Conservation (phyloP, 2,797 vertebrate genomes). For the Catharus ustulatus region DNA sequence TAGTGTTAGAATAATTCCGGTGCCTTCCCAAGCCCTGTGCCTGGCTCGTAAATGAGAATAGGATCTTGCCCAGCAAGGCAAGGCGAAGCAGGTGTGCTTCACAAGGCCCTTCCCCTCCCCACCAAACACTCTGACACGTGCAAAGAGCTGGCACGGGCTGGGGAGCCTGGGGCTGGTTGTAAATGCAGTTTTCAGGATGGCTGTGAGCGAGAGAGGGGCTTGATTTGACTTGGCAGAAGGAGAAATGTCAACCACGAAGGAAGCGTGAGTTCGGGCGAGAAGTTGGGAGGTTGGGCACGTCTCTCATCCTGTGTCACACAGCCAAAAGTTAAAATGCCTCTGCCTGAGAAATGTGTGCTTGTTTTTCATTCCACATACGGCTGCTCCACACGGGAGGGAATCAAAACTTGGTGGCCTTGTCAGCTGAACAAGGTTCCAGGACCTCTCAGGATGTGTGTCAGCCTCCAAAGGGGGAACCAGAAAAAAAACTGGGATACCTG, state of each 20-base stretch:
- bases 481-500: not conserved
- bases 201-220: not conserved
- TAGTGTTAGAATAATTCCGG: not conserved
- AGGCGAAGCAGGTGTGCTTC: not conserved
- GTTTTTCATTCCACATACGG: not conserved
- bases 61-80: not conserved
- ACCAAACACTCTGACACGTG: not conserved
- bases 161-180: not conserved
- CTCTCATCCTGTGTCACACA: conserved; percentile 6
- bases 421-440: not conserved
- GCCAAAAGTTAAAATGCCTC: conserved; percentile 31
- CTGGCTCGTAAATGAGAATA: not conserved
- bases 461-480: not conserved
- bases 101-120: not conserved
- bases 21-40: not conserved
- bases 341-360: not conserved
- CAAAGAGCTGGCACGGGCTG: not conserved
- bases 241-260: conserved; percentile 49
- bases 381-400: not conserved
- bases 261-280: conserved; percentile 4
- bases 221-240: conserved; percentile 48
- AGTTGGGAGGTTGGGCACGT: not conserved
- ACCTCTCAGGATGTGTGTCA: not conserved
- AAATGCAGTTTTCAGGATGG: not conserved
- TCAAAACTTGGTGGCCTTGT: not conserved